Evolutionary conservation across 1,140 invertebrate genomes (phyloP).

Genomic region (Pteromalus puparum): DNA sequence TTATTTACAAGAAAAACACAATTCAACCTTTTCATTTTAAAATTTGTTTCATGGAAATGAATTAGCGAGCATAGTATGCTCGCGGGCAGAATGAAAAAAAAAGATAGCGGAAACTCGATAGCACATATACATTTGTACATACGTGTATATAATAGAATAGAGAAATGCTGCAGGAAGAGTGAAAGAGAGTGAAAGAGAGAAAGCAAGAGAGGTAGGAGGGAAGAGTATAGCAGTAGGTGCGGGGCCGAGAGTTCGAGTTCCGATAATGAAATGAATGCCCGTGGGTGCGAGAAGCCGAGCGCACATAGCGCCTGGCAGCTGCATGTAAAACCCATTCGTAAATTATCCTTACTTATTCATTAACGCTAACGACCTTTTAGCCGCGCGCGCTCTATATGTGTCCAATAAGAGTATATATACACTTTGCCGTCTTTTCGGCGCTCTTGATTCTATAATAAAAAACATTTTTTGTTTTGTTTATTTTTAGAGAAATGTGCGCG

Average conservation of each 20-base stretch:
- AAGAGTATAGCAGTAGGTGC: slow-evolving; percentile 1
- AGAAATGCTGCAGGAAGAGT: slow-evolving; percentile 29
- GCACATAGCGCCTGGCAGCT: slow-evolving; percentile 42
- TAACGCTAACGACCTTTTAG: slow-evolving; percentile 68
- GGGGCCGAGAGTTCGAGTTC: slow-evolving; percentile 57
- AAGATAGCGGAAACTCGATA: background rate
- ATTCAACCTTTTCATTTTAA: background rate
- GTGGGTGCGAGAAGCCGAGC: slow-evolving; percentile 58
- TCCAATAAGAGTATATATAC: background rate
- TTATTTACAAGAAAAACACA: background rate
- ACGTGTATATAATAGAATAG: background rate
- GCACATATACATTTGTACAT: background rate
- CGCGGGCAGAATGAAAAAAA: background rate
- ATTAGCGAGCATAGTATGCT: background rate
- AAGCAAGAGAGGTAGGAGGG: too few species aligned
- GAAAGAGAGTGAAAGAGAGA: too few species aligned
- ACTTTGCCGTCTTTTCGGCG: too few species aligned
- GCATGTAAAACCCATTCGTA: slow-evolving; percentile 69
- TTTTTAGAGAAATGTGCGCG: too few species aligned
- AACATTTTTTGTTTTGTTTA: too few species aligned
- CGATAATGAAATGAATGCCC: slow-evolving; percentile 72
- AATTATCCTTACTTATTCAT: slow-evolving; percentile 73
- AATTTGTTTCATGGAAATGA: background rate
- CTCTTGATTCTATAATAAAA: too few species aligned
- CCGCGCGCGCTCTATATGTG: background rate